These are phyloP conservation scores for Heliconius nattereri DNA, from an alignment of 1,140 invertebrate species.

Conservation along the genomic window DNA sequence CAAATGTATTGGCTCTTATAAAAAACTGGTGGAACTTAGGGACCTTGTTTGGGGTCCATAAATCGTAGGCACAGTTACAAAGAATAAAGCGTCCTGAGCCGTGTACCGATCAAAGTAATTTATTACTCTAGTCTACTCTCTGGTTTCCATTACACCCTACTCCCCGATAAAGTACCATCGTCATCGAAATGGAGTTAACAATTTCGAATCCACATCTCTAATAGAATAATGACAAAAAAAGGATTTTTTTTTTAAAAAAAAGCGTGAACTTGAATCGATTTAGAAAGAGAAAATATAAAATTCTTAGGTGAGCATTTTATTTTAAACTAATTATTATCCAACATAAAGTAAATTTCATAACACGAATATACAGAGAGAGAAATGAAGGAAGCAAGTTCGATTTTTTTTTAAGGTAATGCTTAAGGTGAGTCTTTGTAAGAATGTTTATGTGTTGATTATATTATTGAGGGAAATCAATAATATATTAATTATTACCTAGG, in stretches of 20 bases:
- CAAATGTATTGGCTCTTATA: conserved; percentile 25
- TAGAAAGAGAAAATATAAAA: no score
- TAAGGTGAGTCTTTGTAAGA: no score
- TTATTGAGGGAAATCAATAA: no score
- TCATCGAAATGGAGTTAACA: conserved; percentile 4
- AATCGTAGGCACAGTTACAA: conserved; percentile 30
- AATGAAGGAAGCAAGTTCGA: no score
- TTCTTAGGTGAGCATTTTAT: no score
- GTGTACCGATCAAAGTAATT: conserved; percentile 36
- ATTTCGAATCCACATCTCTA: neutral
- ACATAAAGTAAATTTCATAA: no score
- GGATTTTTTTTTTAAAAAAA: neutral
- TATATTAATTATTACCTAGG: no score
- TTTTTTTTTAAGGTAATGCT: no score
- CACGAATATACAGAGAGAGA: no score
- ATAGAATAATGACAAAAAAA: conserved; percentile 6
- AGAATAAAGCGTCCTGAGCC: conserved; percentile 25
- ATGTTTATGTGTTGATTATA: no score
- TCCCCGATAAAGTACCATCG: conserved; percentile 18
- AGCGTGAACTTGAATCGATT: neutral
- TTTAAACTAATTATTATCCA: no score
- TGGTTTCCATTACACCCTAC: conserved; percentile 31
- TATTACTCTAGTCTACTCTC: conserved; percentile 19
- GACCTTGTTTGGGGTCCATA: conserved; percentile 30
- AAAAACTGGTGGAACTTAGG: conserved; percentile 21